Evolutionary conservation across 2,113 vertebrate genomes (phyloP).

Genomic region (Progne subis): DNA sequence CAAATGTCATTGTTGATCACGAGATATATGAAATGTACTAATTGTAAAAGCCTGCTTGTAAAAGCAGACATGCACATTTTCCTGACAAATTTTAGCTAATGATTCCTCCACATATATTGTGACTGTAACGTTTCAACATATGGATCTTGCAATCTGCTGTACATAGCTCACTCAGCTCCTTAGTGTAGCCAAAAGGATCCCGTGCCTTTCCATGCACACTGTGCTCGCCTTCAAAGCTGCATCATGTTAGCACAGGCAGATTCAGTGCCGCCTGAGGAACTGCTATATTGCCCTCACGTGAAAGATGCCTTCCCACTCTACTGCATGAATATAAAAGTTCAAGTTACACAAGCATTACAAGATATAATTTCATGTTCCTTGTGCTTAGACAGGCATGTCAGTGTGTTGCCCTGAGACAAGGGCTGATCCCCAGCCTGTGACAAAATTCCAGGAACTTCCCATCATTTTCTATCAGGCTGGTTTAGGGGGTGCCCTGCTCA

Average conservation of each 20-base stretch:
- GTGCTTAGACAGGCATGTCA: neutral
- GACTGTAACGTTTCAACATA: neutral
- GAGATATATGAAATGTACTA: neutral
- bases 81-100: neutral
- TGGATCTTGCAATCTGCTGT: neutral
- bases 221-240: neutral
- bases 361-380: neutral
- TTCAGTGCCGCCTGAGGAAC: neutral
- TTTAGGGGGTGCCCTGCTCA: neutral
- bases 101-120: neutral
- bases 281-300: neutral
- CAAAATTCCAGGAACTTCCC: neutral
- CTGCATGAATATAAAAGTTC: neutral
- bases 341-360: neutral
- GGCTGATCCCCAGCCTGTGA: neutral
- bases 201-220: accelerated
- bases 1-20: neutral
- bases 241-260: neutral
- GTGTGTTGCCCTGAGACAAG: neutral
- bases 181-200: neutral
- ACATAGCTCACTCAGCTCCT: neutral
- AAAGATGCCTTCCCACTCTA: neutral
- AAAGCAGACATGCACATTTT: neutral
- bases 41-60: neutral
- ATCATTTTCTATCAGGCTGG: neutral